Evolutionary conservation across 37 sponge, comb jelly and placozoan species (phyloP), one percentile per base, ranked within the genome.

Genomic region (Amphimedon queenslandica): DNA sequence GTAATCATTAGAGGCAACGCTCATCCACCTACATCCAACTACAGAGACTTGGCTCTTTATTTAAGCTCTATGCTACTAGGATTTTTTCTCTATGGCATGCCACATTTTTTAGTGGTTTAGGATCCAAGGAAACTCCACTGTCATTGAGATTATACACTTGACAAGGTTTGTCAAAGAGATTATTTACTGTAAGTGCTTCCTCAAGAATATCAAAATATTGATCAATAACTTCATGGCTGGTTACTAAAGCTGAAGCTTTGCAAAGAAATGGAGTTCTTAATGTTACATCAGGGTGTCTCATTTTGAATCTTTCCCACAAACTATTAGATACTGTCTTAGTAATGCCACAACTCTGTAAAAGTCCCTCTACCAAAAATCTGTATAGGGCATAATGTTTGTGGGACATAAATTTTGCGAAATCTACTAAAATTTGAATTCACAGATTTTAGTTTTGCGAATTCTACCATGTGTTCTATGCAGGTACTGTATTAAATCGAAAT

Each of bases 71-170:
- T 30, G 51, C 2, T 60, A 32, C 21, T 4, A 64, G 63, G 28
- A 70, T 34, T 64, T 70, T 56, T 36, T 11, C 29, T 2, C 64
- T 64, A n/a, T n/a, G n/a, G n/a, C n/a, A n/a, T n/a, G n/a, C n/a
- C n/a, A n/a, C n/a, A n/a, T n/a, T n/a, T n/a, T n/a, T n/a, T n/a
- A n/a, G n/a, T n/a, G n/a, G n/a, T n/a, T n/a, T n/a, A n/a, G n/a
- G n/a, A n/a, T n/a, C 18, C 4, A 82, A 60, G 8, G 83, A 70
- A 58, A 82, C 37, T 3, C 76, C 76, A 29, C 64, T 60, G 33
- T 82, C 76, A 53, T 82, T 76, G 57, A 35, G 67, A 30, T 82
- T 82, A 51, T 76, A 77, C 11, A 68, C 71, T 55, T 58, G 66
- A 29, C 40, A 36, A 2, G 78, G 84, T 35, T 77, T 6, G 40